A percentile compares a stretch with the other conserved stretches of the same genome.
Conservation (phyloP, 2,888 invertebrate genomes). For the Phyllotreta cruciferae region DNA sequence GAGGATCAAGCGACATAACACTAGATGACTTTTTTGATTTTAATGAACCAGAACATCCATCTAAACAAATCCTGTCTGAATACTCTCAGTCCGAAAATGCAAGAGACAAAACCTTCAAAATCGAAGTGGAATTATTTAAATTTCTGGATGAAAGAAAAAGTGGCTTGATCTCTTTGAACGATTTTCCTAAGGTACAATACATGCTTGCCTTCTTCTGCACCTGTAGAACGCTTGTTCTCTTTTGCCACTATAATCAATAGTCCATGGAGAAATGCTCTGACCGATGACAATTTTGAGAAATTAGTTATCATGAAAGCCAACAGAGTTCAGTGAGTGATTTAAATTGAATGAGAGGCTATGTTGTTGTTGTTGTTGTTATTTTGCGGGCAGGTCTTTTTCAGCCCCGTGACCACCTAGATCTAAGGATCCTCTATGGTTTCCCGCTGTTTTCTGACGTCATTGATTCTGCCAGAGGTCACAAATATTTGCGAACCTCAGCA, state of each 20-base stretch:
- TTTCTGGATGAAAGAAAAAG: constrained; percentile 5
- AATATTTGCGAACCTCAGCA: too few relatives aligned
- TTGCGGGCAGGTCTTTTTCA: too few relatives aligned
- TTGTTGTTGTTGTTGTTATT: too few relatives aligned
- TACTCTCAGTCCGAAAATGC: constrained; percentile 11
- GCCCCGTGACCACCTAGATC: too few relatives aligned
- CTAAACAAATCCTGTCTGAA: too few relatives aligned
- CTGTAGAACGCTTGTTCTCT: constrained; percentile 26
- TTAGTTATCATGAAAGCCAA: constrained; percentile 12
- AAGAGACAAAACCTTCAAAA: constrained; percentile 13
- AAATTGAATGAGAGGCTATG: too few relatives aligned
- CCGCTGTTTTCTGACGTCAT: too few relatives aligned
- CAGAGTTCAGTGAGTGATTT: too few relatives aligned
- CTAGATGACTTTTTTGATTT: constrained; percentile 25
- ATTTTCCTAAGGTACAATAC: constrained; percentile 35
- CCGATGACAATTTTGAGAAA: constrained; percentile 24
- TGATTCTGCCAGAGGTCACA: too few relatives aligned
- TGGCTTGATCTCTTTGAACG: constrained; percentile 5
- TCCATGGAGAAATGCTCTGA: constrained; percentile 18
- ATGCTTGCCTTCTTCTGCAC: constrained; percentile 34
- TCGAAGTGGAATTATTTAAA: constrained; percentile 11
- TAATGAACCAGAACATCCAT: constrained; percentile 27
- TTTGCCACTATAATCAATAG: constrained; percentile 25
- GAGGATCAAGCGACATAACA: too few relatives aligned
- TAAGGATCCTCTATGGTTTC: too few relatives aligned